Evolutionary conservation across 2,888 invertebrate genomes (phyloP), one percentile per base, ranked within the genome.

Genomic region (Lordiphosa fenestrarum): DNA sequence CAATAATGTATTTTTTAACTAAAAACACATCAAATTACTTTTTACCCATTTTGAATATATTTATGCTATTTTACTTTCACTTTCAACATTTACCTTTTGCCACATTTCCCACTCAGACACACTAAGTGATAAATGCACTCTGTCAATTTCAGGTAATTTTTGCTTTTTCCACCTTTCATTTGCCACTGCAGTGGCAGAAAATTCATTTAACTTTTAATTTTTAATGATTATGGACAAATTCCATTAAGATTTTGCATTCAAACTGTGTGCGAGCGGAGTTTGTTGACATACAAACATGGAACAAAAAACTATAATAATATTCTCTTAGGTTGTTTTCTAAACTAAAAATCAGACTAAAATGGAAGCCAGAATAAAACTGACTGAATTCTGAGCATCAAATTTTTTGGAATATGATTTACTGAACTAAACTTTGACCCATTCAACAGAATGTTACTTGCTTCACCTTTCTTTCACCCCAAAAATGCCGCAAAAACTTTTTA

Each of bases 401-500:
- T 25, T 23, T 5, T 23, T 1, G 5, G 15, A 5, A 23, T 46
- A 10, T 46, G 10, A 13, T 46, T 33, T 5, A 35, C 30, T 35
- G 15, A 33, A 35, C 15, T 15, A 15, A 15, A 15, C 15, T 15
- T 15, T 15, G 15, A 15, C 15, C 15, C 15, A 15, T 19, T 19
- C 3, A 19, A 19, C 19, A 46, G 15, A 35, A 10, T 36, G 13
- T 47, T 7, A 7, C 25, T 7, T 47, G 3, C 30, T 30, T 36
- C 9, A 30, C 10, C 7, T 30, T 30, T 7, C 3, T 12, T 47
- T 46, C 36, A 9, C 47, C 33, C 36, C 33, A 44, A 15, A 30
- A 30, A 9, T 30, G 19, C 57, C 48, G 33, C 48, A 36, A 30
- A 57, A 64, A 64, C 42, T 64, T 64, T 40, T 37, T 15, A 19